Conservation (phyloP, 2,113 vertebrate genomes). For the Hippoglossus stenolepis region DNA sequence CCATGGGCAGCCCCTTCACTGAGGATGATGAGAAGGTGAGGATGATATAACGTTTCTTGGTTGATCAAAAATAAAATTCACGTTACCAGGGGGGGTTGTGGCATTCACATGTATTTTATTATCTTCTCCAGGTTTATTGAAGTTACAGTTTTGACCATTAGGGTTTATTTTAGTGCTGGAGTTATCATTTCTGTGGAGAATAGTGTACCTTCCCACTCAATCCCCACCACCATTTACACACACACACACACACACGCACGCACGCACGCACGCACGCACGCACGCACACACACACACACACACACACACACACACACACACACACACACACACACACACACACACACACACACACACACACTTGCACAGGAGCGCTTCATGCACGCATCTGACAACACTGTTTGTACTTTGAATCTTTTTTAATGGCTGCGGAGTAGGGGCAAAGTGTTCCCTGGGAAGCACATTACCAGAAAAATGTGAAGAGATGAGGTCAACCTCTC, state of each 20-base stretch:
- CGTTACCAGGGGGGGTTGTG: not conserved
- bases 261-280: not conserved
- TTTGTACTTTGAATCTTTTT: constrained; percentile 51
- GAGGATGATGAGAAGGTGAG: constrained; percentile 86
- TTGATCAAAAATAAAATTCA: not conserved
- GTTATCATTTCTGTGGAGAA: constrained; percentile 36
- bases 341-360: not conserved
- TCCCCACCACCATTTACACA: not conserved
- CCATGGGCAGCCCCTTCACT: constrained; percentile 79
- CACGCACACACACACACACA: too few species aligned
- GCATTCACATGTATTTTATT: not conserved
- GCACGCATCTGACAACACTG: constrained; percentile 18
- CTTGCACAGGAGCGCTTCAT: constrained; percentile 4
- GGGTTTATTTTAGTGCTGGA: constrained; percentile 14
- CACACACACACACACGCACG: not conserved
- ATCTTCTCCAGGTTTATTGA: constrained; percentile 28
- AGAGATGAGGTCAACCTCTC: constrained; percentile 44
- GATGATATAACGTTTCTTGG: not conserved
- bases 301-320: too few species aligned
- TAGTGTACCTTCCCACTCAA: not conserved
- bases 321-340: too few species aligned
- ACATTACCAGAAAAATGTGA: constrained; percentile 32
- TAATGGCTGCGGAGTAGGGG: constrained; percentile 50
- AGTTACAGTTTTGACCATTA: constrained; percentile 25
- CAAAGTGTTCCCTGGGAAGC: constrained; percentile 46